A percentile compares a stretch with the other conserved stretches of the same genome.
Evolutionary conservation across 2,113 vertebrate species (phyloP).

Genomic region (Callocephalon fimbriatum): DNA sequence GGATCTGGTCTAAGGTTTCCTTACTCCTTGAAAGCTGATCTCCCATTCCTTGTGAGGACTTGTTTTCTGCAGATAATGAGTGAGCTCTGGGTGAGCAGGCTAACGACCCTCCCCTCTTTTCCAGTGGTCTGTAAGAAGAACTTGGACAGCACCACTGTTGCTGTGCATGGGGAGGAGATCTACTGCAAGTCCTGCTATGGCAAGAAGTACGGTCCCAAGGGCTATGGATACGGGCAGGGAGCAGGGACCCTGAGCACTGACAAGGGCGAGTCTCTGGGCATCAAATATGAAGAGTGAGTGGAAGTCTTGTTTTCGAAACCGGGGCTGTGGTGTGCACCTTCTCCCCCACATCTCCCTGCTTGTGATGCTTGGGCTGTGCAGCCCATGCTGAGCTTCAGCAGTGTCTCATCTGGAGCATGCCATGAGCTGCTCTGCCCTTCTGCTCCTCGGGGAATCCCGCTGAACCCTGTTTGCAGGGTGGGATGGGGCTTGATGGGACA

Average conservation of each 20-base stretch:
- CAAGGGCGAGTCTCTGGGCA: constrained; percentile 89
- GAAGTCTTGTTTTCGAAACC: accelerated
- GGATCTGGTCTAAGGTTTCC: background rate
- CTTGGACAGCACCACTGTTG: constrained; percentile 92
- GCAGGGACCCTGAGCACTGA: constrained; percentile 92
- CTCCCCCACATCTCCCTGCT: background rate
- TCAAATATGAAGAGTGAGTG: constrained; percentile 87
- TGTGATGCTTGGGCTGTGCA: background rate
- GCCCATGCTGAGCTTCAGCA: background rate
- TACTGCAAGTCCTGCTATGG: constrained; percentile 94
- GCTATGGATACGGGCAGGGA: constrained; percentile 91
- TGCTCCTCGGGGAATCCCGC: background rate
- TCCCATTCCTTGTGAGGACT: background rate
- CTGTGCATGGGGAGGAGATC: constrained; percentile 90
- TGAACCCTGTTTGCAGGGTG: background rate
- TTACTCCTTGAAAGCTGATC: constrained; percentile 20
- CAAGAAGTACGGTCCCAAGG: constrained; percentile 95
- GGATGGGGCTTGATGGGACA: background rate
- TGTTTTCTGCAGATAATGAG: background rate
- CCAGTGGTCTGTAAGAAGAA: constrained; percentile 92
- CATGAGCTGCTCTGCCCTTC: background rate
- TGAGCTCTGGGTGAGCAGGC: background rate
- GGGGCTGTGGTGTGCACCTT: background rate
- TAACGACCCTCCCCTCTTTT: background rate
- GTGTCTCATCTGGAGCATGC: background rate